A percentile compares a stretch with the other conserved stretches of the same genome.
Evolutionary conservation across 2,888 invertebrate species (phyloP).

Genomic region (Meganola albula): DNA sequence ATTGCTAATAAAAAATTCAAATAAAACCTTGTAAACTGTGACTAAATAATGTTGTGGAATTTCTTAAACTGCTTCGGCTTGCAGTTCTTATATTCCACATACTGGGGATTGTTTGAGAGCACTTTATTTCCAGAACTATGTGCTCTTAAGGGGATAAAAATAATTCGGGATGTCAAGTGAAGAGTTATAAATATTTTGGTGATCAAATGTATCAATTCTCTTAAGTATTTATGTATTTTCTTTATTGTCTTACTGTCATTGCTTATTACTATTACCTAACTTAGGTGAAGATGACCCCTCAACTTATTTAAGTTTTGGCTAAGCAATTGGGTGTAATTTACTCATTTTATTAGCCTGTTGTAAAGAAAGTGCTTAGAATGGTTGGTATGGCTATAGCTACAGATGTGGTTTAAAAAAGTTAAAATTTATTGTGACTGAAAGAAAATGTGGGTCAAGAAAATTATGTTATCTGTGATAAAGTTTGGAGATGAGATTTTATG

Average conservation of each 20-base stretch:
- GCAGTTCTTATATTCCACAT: conserved; percentile 53
- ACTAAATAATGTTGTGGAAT: conserved; percentile 54
- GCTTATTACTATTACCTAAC: conserved; percentile 2
- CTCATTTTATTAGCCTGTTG: conserved; percentile 32
- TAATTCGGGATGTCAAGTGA: conserved; percentile 69
- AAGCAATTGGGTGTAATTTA: too few species aligned
- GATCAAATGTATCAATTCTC: conserved; percentile 20
- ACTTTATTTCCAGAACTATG: conserved; percentile 41
- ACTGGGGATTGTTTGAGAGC: conserved; percentile 50
- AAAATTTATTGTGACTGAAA: conserved; percentile 19
- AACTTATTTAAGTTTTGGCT: too few species aligned
- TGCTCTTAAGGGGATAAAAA: conserved; percentile 60
- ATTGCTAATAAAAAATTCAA: conserved; percentile 17
- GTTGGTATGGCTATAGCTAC: conserved; percentile 21
- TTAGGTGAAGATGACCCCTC: neutral
- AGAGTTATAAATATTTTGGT: conserved; percentile 57
- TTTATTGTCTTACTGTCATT: conserved; percentile 24
- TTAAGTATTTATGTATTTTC: conserved; percentile 10
- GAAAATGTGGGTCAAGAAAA: conserved; percentile 23
- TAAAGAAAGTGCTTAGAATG: conserved; percentile 16
- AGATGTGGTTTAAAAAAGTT: conserved; percentile 22
- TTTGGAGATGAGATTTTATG: conserved; percentile 38
- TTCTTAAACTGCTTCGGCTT: conserved; percentile 59
- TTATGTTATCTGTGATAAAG: conserved; percentile 47
- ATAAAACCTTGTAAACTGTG: conserved; percentile 45